phyloP scores from a whole-genome alignment of 2,888 invertebrate species.

The Aquatica leii region DNA sequence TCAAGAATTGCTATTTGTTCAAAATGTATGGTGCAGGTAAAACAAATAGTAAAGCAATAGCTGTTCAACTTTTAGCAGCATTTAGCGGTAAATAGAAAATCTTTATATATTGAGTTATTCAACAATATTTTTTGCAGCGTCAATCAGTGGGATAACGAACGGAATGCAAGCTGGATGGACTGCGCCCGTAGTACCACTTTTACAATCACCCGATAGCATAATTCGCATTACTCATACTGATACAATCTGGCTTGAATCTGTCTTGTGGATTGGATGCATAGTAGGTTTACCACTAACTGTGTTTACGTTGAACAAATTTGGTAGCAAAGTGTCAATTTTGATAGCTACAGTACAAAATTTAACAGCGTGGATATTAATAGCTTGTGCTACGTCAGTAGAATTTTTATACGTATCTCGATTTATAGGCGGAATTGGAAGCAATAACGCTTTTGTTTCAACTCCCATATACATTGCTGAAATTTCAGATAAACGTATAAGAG shows the following conservation, averaged over 20 bases:
- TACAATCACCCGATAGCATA: slow-evolving; percentile 49
- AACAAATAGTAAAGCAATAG: too few species aligned
- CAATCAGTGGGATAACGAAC: not conserved
- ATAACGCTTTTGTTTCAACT: slow-evolving; percentile 58
- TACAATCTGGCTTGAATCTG: slow-evolving; percentile 38
- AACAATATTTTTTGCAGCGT: not conserved
- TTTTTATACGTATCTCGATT: slow-evolving; percentile 55
- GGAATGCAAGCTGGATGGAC: slow-evolving; percentile 60
- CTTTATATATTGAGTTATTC: too few species aligned
- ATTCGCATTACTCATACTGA: slow-evolving; percentile 42
- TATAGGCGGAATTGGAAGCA: slow-evolving; percentile 56
- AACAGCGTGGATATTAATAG: slow-evolving; percentile 55
- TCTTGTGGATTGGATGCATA: slow-evolving; percentile 50
- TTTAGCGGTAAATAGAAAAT: too few species aligned
- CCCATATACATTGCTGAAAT: slow-evolving; percentile 60
- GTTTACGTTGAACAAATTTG: slow-evolving; percentile 53
- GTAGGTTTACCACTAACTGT: slow-evolving; percentile 55
- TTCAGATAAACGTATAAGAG: slow-evolving; percentile 57
- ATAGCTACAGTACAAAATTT: slow-evolving; percentile 52
- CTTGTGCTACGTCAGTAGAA: slow-evolving; percentile 50
- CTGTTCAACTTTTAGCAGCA: too few species aligned
- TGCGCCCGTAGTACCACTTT: slow-evolving; percentile 54
- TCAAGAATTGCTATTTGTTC: too few species aligned
- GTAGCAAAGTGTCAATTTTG: slow-evolving; percentile 55
- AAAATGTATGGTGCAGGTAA: too few species aligned